Base-by-base conservation (phyloP, 1,140 invertebrate species). In the Ips typographus region DNA sequence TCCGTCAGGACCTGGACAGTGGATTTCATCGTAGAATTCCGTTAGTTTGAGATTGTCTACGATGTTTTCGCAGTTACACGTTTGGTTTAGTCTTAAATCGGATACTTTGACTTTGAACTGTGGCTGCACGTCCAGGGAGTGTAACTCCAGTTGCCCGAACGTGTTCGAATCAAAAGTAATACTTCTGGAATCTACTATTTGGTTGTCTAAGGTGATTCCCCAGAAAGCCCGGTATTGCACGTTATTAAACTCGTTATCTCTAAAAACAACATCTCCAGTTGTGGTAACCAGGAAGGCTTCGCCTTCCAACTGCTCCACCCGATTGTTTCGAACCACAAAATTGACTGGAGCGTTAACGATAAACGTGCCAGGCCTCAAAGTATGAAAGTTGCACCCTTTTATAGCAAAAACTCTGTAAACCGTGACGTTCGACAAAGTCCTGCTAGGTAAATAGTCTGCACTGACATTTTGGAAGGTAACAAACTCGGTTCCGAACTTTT, bases 391-490 rank as follows among this genome's bases (percentile, higher is more conserved):
- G 76, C 87, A 89, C 74, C 87, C 87, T 49, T 86, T 83, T 72
- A 93, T 85, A 22, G 84, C 81, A 43, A 92, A 86, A 58, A 86
- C 83, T 53, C 88, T 81, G 51, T 83, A 82, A 6, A 93, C 86
- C 69, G 88, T 87, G 43, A 93, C 80, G 62, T 92, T 90, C 51
- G 89, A 90, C 77, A 93, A 84, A 57, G 87, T 85, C 51, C 89
- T 84, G 63, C 90, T 91, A 1, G 90, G 90, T 51, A 90, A 67
- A 41, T 77, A 76, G 2, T 81, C 76, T 43, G 90, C 83, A 2
- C 75, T 78, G 22, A 82, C 80, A 67, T 81, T 79, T 1, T 83
- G 82, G 40, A 91, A 81, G 41, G 85, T 79, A 71, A 92, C 82
- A 70, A 86, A 86, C 41, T 85, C 82, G 0, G 89, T 85, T 40